Percentiles rank a stretch among this genome's conserved stretches.
These are phyloP conservation scores for Nasonia giraulti DNA, from an alignment of 1,140 invertebrate genomes.

Conservation along the genomic window DNA sequence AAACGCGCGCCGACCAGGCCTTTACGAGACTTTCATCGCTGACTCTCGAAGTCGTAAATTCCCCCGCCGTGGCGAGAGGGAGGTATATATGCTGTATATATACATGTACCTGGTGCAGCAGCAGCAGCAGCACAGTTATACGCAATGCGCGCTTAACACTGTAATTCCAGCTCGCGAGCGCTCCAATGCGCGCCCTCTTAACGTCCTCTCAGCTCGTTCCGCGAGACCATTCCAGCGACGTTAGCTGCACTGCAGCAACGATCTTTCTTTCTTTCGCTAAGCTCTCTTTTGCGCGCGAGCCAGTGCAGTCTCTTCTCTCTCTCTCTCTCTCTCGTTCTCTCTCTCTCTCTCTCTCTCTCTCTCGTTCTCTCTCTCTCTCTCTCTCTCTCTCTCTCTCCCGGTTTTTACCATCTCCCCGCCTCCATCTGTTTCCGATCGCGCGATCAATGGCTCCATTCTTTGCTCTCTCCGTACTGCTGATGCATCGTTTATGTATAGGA, in stretches of 20 bases:
- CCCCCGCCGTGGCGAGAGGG: slow-evolving; percentile 27
- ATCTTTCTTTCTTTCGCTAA: slow-evolving; percentile 45
- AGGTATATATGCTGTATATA: slow-evolving; percentile 21
- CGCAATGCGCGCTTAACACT: slow-evolving; percentile 62
- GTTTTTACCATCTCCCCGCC: background rate
- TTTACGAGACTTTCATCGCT: slow-evolving; percentile 68
- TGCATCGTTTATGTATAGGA: no score
- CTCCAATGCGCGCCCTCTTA: slow-evolving; percentile 25
- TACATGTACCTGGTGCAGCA: background rate
- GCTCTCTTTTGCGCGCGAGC: background rate
- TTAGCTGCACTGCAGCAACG: slow-evolving; percentile 49
- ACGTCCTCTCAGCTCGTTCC: slow-evolving; percentile 48
- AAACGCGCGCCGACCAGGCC: slow-evolving; percentile 35
- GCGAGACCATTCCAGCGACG: slow-evolving; percentile 16
- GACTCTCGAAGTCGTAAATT: slow-evolving; percentile 66
- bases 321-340: slow-evolving; percentile 50
- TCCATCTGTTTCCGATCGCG: background rate
- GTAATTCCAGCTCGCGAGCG: slow-evolving; percentile 60
- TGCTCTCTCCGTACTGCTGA: no score
- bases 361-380: slow-evolving; percentile 50
- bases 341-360: slow-evolving; percentile 51
- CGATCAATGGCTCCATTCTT: background rate
- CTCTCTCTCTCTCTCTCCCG: slow-evolving; percentile 48
- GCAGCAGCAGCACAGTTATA: slow-evolving; percentile 47
- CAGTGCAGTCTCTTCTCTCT: slow-evolving; percentile 25